Evolutionary conservation across 2,113 vertebrate species (phyloP).

Genomic region (Cavia porcellus): DNA sequence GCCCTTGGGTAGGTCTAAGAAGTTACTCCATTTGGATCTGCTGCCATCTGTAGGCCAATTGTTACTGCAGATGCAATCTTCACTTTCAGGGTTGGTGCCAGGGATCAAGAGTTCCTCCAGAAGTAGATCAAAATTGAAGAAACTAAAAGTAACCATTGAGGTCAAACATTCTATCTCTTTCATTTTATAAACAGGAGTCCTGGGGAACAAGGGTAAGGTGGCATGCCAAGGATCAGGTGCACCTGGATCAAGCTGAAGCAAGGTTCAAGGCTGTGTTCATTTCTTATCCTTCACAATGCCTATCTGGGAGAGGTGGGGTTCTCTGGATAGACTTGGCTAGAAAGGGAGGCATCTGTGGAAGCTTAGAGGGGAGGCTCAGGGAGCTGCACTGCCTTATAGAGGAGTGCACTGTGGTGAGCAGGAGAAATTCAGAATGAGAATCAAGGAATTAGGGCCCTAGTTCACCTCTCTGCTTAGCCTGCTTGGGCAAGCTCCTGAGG

Average conservation of each 20-base stretch:
- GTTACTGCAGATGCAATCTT: not conserved
- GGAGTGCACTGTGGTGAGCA: not conserved
- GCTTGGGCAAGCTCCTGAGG: not conserved
- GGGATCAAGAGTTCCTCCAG: not conserved
- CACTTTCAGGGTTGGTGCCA: not conserved
- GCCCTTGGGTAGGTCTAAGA: not conserved
- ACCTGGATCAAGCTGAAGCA: not conserved
- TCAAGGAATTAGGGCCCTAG: not conserved
- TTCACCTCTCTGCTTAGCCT: not conserved
- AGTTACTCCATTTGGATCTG: not conserved
- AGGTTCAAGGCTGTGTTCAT: not conserved
- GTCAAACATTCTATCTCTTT: not conserved
- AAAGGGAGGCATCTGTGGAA: not conserved
- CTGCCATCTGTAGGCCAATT: not conserved
- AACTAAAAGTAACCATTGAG: no score
- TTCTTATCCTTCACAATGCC: not conserved
- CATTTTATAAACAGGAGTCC: not conserved
- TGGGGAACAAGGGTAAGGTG: not conserved
- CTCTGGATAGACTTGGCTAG: not conserved
- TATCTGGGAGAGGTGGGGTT: fast-evolving
- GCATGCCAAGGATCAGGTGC: not conserved
- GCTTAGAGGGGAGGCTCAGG: not conserved
- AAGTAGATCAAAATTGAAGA: not conserved
- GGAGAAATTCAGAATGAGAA: no score
- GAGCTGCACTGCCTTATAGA: no score